Percentiles rank a stretch among this genome's conserved stretches.
Conservation (phyloP, 2,888 invertebrate genomes). For the Mantis religiosa region DNA sequence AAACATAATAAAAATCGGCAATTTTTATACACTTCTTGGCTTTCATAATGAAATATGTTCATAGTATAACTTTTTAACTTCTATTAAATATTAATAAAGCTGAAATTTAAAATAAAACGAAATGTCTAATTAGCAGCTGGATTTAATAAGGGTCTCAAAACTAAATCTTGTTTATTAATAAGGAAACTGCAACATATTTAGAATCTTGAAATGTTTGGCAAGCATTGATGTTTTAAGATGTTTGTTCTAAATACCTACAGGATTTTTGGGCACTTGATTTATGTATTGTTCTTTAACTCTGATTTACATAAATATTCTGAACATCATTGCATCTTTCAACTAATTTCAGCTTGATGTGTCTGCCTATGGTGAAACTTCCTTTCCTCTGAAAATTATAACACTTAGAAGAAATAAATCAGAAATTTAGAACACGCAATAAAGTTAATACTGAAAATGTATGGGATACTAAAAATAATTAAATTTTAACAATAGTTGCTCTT, state of each 20-base stretch:
- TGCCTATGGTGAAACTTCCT: neutral
- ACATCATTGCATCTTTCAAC: neutral
- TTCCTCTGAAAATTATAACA: neutral
- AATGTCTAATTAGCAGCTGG: too few species aligned
- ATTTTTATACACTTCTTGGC: neutral
- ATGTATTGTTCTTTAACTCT: neutral
- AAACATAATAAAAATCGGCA: neutral
- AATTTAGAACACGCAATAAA: neutral
- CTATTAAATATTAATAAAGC: neutral
- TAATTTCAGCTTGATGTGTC: neutral
- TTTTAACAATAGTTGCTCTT: neutral
- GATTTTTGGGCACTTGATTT: neutral
- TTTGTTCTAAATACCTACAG: neutral
- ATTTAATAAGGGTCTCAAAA: neutral
- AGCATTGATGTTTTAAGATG: neutral
- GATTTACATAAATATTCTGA: neutral
- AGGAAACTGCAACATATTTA: neutral
- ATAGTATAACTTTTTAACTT: neutral
- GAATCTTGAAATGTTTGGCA: neutral
- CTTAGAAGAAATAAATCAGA: neutral
- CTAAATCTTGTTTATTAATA: neutral
- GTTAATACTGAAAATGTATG: neutral
- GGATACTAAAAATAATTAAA: neutral
- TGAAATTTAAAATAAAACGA: neutral
- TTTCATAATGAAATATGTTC: neutral